Base-by-base conservation (phyloP, 30 jellyfish, hydroid and myxozoan species). In the Aurelia coerulea region DNA sequence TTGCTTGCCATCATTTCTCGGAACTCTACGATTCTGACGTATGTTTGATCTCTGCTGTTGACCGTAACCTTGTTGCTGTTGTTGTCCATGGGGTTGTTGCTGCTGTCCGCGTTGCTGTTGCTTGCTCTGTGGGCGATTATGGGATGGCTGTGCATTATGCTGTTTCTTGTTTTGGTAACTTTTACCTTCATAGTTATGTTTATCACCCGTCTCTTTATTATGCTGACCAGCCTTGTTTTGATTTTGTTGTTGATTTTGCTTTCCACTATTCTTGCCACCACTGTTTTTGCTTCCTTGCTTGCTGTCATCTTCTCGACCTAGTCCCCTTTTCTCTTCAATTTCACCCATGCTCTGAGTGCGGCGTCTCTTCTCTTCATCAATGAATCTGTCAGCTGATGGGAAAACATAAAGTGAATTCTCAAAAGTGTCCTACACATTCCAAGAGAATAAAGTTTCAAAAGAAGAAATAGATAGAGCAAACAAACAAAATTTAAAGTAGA, bases 261-360 rank as follows among this genome's bases (percentile, higher is more conserved):
- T 75, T 15, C 79, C 86, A 15, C n/a, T 86, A 17, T 32, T 31
- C 56, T 86, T 86, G 58, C 76, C 67, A 34, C 32, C 39, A 9
- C 54, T 59, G 19, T 65, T 58, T 41, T 58, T 72, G 88, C 46
- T 4, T 33, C 34, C 58, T 65, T 68, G 87, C 32, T 35, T 59
- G 73, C 80, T 67, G 62, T 91, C 85, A n/a, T 32, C 74, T 53
- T 63, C 65, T 79, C 85, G 32, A 68, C 89, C 82, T 33, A 71
- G 33, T 29, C 70, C 37, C 83, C 73, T 62, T 75, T 87, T 80
- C 70, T 66, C 85, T 64, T 79, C 88, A 41, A 72, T 31, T 64
- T 91, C 95, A 14, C 89, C 90, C 33, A 86, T 87, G 63, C 90
- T 84, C 85, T 77, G 78, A 16, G 97, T 79, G 46, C 96, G 90